These are phyloP conservation scores for Epinotia brunnichana DNA, from an alignment of 2,888 invertebrate species.

Conservation along the genomic window DNA sequence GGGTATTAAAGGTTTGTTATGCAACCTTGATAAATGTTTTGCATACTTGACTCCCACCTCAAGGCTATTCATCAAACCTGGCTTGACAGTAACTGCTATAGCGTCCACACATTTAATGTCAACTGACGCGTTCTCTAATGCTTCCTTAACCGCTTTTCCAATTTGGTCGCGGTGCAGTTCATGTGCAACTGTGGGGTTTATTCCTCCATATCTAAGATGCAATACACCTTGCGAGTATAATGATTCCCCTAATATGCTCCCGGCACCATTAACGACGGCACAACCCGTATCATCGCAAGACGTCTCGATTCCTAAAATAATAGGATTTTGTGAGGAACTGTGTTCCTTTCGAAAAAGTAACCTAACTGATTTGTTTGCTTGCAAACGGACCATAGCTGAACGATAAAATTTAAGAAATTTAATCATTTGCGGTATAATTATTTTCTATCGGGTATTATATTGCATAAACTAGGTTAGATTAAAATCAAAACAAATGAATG, in stretches of 20 bases:
- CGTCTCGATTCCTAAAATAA: constrained; percentile 95
- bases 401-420: neutral
- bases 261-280: constrained; percentile 90
- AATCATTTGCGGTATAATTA: too few relatives aligned
- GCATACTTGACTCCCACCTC: constrained; percentile 92
- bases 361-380: constrained; percentile 6
- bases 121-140: constrained; percentile 85
- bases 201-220: constrained; percentile 91
- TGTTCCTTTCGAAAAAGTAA: constrained; percentile 10
- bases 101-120: constrained; percentile 89
- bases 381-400: constrained; percentile 23
- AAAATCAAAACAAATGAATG: too few relatives aligned
- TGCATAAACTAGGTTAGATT: too few relatives aligned
- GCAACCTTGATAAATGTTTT: constrained; percentile 86
- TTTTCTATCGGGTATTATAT: too few relatives aligned
- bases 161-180: constrained; percentile 92
- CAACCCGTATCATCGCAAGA: constrained; percentile 99
- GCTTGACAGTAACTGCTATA: constrained; percentile 95
- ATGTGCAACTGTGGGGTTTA: constrained; percentile 93
- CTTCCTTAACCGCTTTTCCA: constrained; percentile 86
- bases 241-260: constrained; percentile 90
- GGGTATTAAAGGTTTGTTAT: constrained; percentile 93
- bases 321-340: constrained; percentile 46
- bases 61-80: constrained; percentile 92
- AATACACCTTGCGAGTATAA: constrained; percentile 90